Evolutionary conservation across 2,888 invertebrate species (phyloP).

Genomic region (Agonopterix subpropinquella): DNA sequence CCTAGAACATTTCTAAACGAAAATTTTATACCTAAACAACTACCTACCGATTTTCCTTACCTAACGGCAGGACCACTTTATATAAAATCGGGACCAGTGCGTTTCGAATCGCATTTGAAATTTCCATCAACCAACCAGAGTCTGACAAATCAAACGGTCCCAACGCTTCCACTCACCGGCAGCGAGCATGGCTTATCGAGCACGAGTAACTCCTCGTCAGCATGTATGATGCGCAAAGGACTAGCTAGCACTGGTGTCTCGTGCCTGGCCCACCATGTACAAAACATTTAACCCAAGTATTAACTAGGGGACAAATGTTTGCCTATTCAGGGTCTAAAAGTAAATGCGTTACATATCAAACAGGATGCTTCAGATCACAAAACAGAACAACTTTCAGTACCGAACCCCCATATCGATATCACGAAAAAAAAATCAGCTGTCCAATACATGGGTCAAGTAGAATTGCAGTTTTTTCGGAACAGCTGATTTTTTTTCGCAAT

Average conservation of each 20-base stretch:
- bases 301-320: too few relatives aligned
- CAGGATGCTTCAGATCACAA: too few relatives aligned
- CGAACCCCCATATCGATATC: too few relatives aligned
- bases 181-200: constrained; percentile 93
- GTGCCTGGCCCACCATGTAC: constrained; percentile 80
- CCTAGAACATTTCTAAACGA: background rate
- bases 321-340: too few relatives aligned
- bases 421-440: too few relatives aligned
- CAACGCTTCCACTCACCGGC: constrained; percentile 81
- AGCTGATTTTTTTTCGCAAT: too few relatives aligned
- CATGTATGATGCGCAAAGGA: constrained; percentile 87
- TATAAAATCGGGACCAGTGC: background rate
- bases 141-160: constrained; percentile 40
- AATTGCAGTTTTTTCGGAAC: too few relatives aligned
- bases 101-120: background rate
- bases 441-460: too few relatives aligned
- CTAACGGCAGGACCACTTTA: background rate
- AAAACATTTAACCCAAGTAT: constrained; percentile 25
- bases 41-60: background rate
- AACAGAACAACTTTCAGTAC: too few relatives aligned
- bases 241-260: constrained; percentile 90
- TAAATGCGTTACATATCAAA: too few relatives aligned
- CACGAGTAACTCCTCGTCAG: constrained; percentile 90
- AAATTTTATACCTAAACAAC: background rate
- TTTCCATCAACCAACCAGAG: constrained; percentile 28